Base-by-base conservation (phyloP, 2,113 vertebrate species). In the Spermophilus dauricus region DNA sequence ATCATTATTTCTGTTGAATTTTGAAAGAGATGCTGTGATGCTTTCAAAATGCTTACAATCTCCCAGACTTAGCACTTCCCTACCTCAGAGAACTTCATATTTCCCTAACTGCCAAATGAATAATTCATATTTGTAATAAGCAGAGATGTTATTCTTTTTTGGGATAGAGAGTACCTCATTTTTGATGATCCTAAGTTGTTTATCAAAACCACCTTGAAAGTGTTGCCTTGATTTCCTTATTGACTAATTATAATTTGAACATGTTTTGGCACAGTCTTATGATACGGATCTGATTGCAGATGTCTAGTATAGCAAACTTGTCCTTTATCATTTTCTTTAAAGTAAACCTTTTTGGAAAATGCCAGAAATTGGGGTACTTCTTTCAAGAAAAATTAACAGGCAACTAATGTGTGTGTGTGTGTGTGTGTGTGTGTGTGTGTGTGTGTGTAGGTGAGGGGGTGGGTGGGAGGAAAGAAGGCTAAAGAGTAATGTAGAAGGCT, bases 171-270 rank as follows among this genome's bases (percentile, higher is more conserved):
- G 37, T 39, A 93, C 83, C 70, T 97, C 69, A 86, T 88, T 96
- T 96, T 88, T 88, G 91, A 97, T 97, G 51, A 97, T 97, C 86
- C 73, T 93, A 88, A 97, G 87, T 95, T 93, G 83, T 97, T 97
- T 95, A 97, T 97, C 83, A 95, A 97, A 97, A 96, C 48, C 65
- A 93, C 81, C 67, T 93, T 97, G 86, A 90, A 87, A 97, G 30
- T 65, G 42, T 95, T 97, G 67, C 85, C 93, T 96, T 96, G 95
- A 97, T 97, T 96, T 98, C 80, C 75, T 96, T 97, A 95, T 95
- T 97, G 95, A 97, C 83, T 94, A 97, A 98, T 95, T 97, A 97
- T 92, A 97, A 98, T 98, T 97, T 96, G 85, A 98, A 96, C 17
- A 51, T 91, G 26, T 97, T 97, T 96, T 85, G 94, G 87, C 95